phyloP scores from a whole-genome alignment of 2,888 invertebrate genomes.

The Lochmaea crataegi region DNA sequence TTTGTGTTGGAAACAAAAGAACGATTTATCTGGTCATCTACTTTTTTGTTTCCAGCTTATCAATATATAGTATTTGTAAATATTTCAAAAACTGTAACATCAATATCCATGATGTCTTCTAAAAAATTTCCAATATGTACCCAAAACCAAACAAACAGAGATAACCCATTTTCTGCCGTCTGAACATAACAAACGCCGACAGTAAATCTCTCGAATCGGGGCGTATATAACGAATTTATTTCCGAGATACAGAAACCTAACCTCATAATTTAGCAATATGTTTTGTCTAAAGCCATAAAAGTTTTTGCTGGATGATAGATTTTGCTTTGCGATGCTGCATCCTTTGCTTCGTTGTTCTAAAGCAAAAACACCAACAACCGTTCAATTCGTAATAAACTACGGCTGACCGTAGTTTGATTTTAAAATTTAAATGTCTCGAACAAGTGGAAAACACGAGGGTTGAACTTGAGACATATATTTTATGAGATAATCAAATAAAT shows the following conservation, averaged over 20 bases:
- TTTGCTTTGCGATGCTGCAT: conserved; percentile 39
- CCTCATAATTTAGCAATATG: conserved; percentile 39
- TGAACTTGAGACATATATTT: background rate
- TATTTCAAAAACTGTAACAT: conserved; percentile 29
- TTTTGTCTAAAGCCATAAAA: conserved; percentile 42
- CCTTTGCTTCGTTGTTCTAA: conserved; percentile 20
- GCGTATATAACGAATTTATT: conserved; percentile 35
- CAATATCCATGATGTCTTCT: conserved; percentile 31
- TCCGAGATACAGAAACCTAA: conserved; percentile 37
- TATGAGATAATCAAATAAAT: background rate
- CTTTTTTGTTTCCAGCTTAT: background rate
- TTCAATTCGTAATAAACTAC: background rate
- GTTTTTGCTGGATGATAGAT: conserved; percentile 42
- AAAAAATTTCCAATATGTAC: conserved; percentile 33
- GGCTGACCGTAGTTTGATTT: background rate
- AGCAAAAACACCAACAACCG: conserved; percentile 5
- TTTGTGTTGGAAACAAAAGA: too few species aligned
- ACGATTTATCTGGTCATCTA: too few species aligned
- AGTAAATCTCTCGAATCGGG: conserved; percentile 30
- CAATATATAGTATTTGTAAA: background rate
- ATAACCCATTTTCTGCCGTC: conserved; percentile 37
- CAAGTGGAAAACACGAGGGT: background rate
- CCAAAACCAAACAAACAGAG: conserved; percentile 29
- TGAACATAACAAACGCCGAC: conserved; percentile 32
- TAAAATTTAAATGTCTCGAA: background rate